Evolutionary conservation across 1,140 invertebrate species (phyloP).

Genomic region (Leptestheria dahalacensis): DNA sequence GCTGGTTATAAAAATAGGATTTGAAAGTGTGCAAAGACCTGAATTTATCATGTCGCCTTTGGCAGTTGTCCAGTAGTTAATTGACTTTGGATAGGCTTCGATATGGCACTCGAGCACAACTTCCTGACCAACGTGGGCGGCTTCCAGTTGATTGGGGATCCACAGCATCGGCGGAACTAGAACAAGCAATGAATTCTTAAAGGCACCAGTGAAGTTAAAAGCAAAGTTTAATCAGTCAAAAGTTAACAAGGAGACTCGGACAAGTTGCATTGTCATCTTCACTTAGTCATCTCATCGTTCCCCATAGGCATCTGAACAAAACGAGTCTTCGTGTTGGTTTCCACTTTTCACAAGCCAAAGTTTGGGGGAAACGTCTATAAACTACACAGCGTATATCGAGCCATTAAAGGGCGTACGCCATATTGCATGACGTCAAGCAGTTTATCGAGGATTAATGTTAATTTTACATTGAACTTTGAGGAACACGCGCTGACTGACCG

Average conservation of each 20-base stretch:
- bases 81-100: slow-evolving; percentile 68
- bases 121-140: slow-evolving; percentile 28
- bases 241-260: not conserved
- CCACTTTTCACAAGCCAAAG: too few species aligned
- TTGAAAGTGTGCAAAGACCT: too few species aligned
- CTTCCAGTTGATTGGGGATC: slow-evolving; percentile 32
- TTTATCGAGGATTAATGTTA: too few species aligned
- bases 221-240: too few species aligned
- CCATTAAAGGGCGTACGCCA: too few species aligned
- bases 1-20: too few species aligned
- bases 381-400: too few species aligned
- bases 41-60: slow-evolving; percentile 24
- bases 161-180: slow-evolving; percentile 31
- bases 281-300: not conserved
- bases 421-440: too few species aligned
- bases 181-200: not conserved
- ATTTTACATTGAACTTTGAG: slow-evolving; percentile 76
- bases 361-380: too few species aligned
- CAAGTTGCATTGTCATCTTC: not conserved
- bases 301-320: too few species aligned
- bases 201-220: too few species aligned
- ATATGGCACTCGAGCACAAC: slow-evolving; percentile 52
- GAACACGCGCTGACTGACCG: slow-evolving; percentile 72
- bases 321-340: too few species aligned
- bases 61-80: slow-evolving; percentile 26